phyloP scores from a whole-genome alignment of 2,888 invertebrate species.

The Anoncus sp. region DNA sequence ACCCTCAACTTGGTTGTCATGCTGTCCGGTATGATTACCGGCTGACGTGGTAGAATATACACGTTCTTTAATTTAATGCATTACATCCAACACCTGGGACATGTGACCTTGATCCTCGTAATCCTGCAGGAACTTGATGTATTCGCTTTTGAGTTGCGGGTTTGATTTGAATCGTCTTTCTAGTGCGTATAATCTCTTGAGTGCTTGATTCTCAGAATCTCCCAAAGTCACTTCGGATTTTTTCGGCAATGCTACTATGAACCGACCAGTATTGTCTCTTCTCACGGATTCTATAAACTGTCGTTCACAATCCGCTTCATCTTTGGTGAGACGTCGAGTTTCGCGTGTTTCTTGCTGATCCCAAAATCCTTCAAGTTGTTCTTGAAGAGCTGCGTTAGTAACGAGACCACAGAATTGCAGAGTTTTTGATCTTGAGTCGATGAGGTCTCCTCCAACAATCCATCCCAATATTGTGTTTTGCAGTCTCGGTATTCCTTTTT shows the following conservation, averaged over 20 bases:
- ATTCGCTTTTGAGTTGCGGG: slow-evolving; percentile 28
- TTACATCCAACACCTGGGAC: too few species aligned
- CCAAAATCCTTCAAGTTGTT: slow-evolving; percentile 66
- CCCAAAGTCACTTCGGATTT: slow-evolving; percentile 55
- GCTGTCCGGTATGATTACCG: too few species aligned
- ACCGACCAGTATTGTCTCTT: slow-evolving; percentile 61
- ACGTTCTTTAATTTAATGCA: too few species aligned
- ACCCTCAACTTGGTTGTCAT: too few species aligned
- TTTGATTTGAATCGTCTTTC: slow-evolving; percentile 60
- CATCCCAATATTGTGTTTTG: slow-evolving; percentile 51
- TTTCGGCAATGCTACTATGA: slow-evolving; percentile 61
- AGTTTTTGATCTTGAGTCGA: not conserved
- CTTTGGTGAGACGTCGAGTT: slow-evolving; percentile 32
- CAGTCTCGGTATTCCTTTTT: slow-evolving; percentile 25
- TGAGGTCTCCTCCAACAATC: slow-evolving; percentile 44
- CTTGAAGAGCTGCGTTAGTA: slow-evolving; percentile 38
- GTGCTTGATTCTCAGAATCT: slow-evolving; percentile 59
- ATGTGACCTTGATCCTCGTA: slow-evolving; percentile 61
- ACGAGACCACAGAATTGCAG: slow-evolving; percentile 1
- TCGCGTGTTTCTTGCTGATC: slow-evolving; percentile 62
- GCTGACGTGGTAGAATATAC: too few species aligned
- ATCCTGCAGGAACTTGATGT: slow-evolving; percentile 65
- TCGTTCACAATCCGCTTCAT: slow-evolving; percentile 66
- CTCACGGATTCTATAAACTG: slow-evolving; percentile 55
- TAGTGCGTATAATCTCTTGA: slow-evolving; percentile 58